phyloP scores from a whole-genome alignment of 2,113 vertebrate species.

The Catharus bicknelli region DNA sequence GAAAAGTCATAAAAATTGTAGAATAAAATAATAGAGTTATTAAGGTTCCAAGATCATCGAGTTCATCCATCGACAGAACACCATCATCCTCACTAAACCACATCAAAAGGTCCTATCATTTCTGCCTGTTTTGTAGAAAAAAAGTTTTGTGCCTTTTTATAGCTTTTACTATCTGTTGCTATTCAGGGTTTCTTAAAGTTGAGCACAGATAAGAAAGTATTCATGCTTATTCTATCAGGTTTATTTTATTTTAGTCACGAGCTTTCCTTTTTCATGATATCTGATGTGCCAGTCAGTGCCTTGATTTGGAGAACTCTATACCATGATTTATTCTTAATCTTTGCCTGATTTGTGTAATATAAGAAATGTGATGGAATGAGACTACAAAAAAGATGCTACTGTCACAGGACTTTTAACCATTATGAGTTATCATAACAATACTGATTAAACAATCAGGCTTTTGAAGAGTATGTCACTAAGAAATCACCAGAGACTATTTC shows the following conservation, averaged over 20 bases:
- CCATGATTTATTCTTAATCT: neutral
- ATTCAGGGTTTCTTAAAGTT: neutral
- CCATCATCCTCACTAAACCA: neutral
- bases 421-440: slow-evolving; percentile 10
- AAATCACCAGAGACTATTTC: neutral
- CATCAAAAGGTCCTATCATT: neutral
- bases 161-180: neutral
- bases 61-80: accelerated
- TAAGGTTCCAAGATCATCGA: neutral
- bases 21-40: neutral
- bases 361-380: neutral
- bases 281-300: neutral
- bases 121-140: neutral
- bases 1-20: neutral
- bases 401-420: neutral
- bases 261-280: neutral
- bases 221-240: neutral
- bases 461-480: neutral
- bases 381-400: neutral
- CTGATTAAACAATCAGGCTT: slow-evolving; percentile 18
- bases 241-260: neutral
- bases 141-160: neutral
- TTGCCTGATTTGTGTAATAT: neutral
- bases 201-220: neutral
- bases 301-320: neutral